Evolutionary conservation across 2,888 invertebrate genomes (phyloP).

Genomic region (Eupithecia centaureata): DNA sequence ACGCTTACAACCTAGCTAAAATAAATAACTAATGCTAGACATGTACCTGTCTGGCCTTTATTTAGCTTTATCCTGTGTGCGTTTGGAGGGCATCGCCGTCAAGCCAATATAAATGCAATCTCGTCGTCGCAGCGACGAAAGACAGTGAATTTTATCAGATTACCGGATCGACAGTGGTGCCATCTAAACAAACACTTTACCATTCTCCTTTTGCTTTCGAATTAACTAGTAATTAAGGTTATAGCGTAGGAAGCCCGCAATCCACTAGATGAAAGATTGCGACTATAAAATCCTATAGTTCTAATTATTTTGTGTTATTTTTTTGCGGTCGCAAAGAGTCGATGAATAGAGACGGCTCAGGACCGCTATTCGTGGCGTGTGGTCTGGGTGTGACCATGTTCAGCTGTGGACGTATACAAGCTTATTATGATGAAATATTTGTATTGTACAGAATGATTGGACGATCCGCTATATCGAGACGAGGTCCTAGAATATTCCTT

Average conservation of each 20-base stretch:
- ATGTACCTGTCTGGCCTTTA: background rate
- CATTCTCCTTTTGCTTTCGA: background rate
- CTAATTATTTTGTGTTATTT: too few relatives aligned
- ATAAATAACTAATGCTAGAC: background rate
- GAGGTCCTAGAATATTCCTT: constrained; percentile 72
- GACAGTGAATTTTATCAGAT: background rate
- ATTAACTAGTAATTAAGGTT: background rate
- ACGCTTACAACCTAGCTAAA: background rate
- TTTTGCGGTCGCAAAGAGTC: too few relatives aligned
- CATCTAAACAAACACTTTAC: background rate
- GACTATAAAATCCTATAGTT: too few relatives aligned
- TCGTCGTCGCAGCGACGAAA: background rate
- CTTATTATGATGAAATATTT: too few relatives aligned
- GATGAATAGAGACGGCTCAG: too few relatives aligned
- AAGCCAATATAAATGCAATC: background rate
- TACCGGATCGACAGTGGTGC: background rate
- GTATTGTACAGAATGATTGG: constrained; percentile 88
- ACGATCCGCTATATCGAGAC: constrained; percentile 92
- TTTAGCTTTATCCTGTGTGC: background rate
- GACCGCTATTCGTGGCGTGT: too few relatives aligned
- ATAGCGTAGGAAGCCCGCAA: background rate
- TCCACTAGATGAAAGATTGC: too few relatives aligned
- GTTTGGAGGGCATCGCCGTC: background rate
- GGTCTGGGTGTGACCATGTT: too few relatives aligned
- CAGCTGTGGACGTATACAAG: too few relatives aligned